Evolutionary conservation across 2,113 vertebrate genomes (phyloP).

Genomic region (Porphyrio hochstetteri): DNA sequence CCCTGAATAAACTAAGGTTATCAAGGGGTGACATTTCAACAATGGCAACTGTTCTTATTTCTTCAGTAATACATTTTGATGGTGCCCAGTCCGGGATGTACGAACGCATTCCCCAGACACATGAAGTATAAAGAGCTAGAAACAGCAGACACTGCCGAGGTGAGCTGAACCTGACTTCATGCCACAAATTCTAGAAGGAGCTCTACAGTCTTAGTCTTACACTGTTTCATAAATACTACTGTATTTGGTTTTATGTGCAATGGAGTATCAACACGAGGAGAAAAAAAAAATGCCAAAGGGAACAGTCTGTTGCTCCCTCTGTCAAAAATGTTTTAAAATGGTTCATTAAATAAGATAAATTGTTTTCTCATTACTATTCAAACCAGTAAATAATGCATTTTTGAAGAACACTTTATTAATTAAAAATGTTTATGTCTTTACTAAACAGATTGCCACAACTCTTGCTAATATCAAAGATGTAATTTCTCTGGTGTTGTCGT

Average conservation of each 20-base stretch:
- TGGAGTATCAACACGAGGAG: background rate
- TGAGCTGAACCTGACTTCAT: background rate
- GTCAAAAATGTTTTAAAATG: conserved; percentile 59
- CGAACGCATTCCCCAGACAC: background rate
- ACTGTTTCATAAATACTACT: background rate
- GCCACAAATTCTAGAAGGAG: background rate
- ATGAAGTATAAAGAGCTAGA: background rate
- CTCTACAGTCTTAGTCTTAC: background rate
- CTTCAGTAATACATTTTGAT: background rate
- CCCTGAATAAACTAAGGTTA: conserved; percentile 48
- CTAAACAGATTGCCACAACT: conserved; percentile 20
- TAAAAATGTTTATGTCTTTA: conserved; percentile 69
- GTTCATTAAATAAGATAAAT: conserved; percentile 71
- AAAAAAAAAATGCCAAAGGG: conserved; percentile 12
- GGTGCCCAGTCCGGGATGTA: background rate
- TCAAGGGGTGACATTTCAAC: conserved; percentile 33
- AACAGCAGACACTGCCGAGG: background rate
- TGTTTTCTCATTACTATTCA: conserved; percentile 65
- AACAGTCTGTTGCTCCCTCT: conserved; percentile 27
- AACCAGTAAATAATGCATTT: conserved; percentile 71
- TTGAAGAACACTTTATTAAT: conserved; percentile 73
- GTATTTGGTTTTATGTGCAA: background rate
- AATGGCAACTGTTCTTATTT: conserved; percentile 1
- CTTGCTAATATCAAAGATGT: conserved; percentile 19
- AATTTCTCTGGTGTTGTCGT: background rate